Evolutionary conservation across 2,113 vertebrate genomes (phyloP), one percentile per base, ranked within the genome.

Genomic region (Tylochromis polylepis): DNA sequence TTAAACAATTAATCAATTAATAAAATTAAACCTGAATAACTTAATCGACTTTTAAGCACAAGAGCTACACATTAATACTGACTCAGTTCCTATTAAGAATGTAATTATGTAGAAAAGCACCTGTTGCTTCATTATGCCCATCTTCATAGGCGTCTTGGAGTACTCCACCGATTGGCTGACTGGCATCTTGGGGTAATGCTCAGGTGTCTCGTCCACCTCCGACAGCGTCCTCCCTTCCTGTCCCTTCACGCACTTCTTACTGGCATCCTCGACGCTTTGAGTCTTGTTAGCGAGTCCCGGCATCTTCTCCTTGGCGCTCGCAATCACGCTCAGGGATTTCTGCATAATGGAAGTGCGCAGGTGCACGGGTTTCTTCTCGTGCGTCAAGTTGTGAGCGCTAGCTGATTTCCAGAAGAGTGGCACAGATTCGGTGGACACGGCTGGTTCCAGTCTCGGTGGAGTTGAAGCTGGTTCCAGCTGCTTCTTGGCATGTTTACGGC

Each of bases 121-220:
- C 95, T 98, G 98, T n/a, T 97, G 98, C 86, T 99, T 99, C 97
- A 99, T 99, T 93, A 99, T 99, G 87, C 98, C 98, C 93, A 96
- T 96, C 95, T 98, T 99, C 92, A 97, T 95, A 29, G 96, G 94
- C 0, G 95, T 95, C 96, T 97, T 99, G 88, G 95, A 97, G 90
- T 97, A 95, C 91, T 99, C 98, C 89, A 98, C 99, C 6, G 95
- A 95, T 6, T 96, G 97, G 90, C 92, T 97, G 87, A 95, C 91
- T 89, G 97, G 97, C 94, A 98, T 98, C 93, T 95, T 97, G 20
- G 94, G 94, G 60, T 95, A 95, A 87, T 97, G 94, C 81, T 98
- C 97, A 7, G 97, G 96, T 16, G 95, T 95, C 80, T 98, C 98
- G 22, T 95, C 90, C 46, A 97, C 97, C 81, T 98, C 98, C 0